Conservation (phyloP, 2,888 invertebrate species). For the Caenorhabditis sp. region DNA sequence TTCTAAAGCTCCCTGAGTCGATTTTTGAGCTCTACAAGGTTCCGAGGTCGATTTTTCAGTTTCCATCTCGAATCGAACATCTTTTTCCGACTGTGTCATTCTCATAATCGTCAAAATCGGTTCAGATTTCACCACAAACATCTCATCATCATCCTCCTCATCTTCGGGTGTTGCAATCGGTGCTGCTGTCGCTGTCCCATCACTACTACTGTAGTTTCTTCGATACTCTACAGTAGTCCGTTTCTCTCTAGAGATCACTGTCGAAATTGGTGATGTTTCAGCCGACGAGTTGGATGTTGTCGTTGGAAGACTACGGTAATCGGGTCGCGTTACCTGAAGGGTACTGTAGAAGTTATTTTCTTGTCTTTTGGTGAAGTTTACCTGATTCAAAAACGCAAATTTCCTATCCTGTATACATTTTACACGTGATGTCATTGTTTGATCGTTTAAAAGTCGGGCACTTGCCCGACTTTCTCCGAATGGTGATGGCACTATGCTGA, state of each 20-base stretch:
- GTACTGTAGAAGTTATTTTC: too few species aligned
- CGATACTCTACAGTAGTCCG: slow-evolving; percentile 2
- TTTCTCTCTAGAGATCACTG: slow-evolving; percentile 15
- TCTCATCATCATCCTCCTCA: slow-evolving; percentile 3
- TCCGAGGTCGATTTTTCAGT: background rate
- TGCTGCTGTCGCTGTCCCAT: slow-evolving; percentile 7
- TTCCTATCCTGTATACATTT: slow-evolving; percentile 33
- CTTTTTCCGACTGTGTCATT: background rate
- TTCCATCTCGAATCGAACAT: background rate
- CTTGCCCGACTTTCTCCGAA: background rate
- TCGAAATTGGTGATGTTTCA: slow-evolving; percentile 21
- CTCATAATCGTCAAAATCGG: background rate
- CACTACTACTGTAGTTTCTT: slow-evolving; percentile 2
- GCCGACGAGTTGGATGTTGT: background rate
- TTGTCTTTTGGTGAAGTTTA: background rate
- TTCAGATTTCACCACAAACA: background rate
- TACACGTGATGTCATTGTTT: slow-evolving; percentile 14
- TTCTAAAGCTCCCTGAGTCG: too few species aligned
- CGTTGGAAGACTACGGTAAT: slow-evolving; percentile 35
- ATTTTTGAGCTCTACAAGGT: background rate
- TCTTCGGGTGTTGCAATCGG: slow-evolving; percentile 38
- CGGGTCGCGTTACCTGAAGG: slow-evolving; percentile 37
- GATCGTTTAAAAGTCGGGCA: slow-evolving; percentile 1
- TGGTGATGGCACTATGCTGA: background rate
- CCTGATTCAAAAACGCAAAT: slow-evolving; percentile 36